These are phyloP conservation scores for Myiotriccus ornatus DNA, from an alignment of 2,797 vertebrate species.

Conservation along the genomic window DNA sequence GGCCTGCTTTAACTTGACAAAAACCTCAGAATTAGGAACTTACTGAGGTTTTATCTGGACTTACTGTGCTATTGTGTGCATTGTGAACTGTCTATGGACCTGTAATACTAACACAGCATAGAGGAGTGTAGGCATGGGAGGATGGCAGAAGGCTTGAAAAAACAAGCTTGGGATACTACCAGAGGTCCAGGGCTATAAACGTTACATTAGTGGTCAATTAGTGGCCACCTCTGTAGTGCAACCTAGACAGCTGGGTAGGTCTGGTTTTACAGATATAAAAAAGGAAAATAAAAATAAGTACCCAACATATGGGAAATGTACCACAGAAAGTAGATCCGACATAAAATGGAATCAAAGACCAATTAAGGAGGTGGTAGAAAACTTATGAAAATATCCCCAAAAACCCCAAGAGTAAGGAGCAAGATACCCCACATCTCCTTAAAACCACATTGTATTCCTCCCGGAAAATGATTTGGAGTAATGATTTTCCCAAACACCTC, in stretches of 20 bases:
- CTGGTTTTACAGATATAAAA: not conserved
- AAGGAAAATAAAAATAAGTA: not conserved
- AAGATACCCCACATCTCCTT: rapidly evolving
- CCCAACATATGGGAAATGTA: not conserved
- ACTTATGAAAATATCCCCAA: not conserved
- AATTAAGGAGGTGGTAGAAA: not conserved
- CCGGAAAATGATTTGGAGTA: not conserved
- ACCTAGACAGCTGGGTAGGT: not conserved
- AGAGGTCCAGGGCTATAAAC: not conserved
- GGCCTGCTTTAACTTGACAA: not conserved
- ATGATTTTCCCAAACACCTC: not conserved
- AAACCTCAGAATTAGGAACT: not conserved
- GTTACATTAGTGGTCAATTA: not conserved
- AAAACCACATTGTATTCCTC: not conserved
- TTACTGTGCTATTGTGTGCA: not conserved
- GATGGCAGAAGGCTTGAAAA: not conserved
- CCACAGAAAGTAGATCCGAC: not conserved
- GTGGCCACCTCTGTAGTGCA: not conserved
- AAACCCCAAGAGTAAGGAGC: not conserved
- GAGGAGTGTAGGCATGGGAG: not conserved
- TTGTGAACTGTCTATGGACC: not conserved
- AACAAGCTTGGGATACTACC: not conserved
- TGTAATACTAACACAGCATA: not conserved
- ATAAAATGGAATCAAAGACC: not conserved
- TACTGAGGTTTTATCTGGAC: not conserved